Evolutionary conservation across 2,113 vertebrate species (phyloP).

Genomic region (Psephotus haematonotus): DNA sequence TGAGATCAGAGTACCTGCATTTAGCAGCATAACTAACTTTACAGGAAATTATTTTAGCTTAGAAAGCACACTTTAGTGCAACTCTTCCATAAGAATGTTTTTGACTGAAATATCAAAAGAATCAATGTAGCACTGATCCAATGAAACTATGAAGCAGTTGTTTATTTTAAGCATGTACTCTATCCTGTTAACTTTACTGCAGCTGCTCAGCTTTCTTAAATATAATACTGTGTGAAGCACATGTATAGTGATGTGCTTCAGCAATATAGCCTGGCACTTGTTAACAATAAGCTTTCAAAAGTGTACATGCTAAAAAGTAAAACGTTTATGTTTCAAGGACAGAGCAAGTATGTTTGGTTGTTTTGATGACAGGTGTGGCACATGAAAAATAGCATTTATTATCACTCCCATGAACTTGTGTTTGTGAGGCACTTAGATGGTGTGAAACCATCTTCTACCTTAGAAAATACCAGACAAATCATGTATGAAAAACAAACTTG

Average conservation of each 20-base stretch:
- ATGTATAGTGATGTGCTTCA: neutral
- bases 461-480: conserved; percentile 38
- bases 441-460: conserved; percentile 11
- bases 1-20: neutral
- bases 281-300: neutral
- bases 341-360: neutral
- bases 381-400: conserved; percentile 51
- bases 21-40: neutral
- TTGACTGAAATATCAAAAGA: conserved; percentile 4
- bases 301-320: neutral
- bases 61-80: neutral
- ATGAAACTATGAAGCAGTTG: neutral
- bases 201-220: neutral
- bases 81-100: neutral
- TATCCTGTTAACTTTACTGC: neutral
- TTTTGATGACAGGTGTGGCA: conserved; percentile 20
- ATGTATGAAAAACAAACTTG: neutral
- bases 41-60: neutral
- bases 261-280: neutral
- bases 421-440: conserved; percentile 1
- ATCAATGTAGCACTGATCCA: neutral
- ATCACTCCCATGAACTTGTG: conserved; percentile 1
- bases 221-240: neutral
- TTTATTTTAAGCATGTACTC: neutral
- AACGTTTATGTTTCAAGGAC: conserved; percentile 12